phyloP scores from a whole-genome alignment of 1,140 invertebrate species.

The Mycetomoellerius zeteki region DNA sequence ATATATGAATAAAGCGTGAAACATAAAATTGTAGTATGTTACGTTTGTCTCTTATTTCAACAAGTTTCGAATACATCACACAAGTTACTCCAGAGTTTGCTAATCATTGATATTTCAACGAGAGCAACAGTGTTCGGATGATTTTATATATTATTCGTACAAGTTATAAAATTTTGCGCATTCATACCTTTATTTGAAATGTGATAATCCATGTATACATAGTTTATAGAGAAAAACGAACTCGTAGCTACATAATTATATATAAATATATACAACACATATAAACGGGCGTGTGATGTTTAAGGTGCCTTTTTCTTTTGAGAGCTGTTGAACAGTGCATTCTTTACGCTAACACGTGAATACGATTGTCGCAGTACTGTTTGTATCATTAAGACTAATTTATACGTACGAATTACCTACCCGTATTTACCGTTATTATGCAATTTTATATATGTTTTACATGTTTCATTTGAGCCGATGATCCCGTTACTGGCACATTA shows the following conservation, averaged over 20 bases:
- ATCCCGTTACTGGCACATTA: background rate
- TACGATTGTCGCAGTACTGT: conserved; percentile 4
- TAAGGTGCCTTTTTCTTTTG: conserved; percentile 42
- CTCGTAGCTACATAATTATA: conserved; percentile 29
- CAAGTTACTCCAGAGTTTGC: background rate
- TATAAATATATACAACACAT: conserved; percentile 66
- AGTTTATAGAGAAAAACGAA: conserved; percentile 30
- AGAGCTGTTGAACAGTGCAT: conserved; percentile 6
- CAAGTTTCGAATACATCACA: background rate
- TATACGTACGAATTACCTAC: background rate
- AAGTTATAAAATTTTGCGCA: conserved; percentile 62
- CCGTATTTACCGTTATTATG: conserved; percentile 1
- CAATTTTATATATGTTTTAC: conserved; percentile 39
- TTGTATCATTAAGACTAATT: conserved; percentile 7
- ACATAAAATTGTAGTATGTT: conserved; percentile 1
- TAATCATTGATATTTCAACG: background rate
- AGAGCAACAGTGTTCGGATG: background rate
- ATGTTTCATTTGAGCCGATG: conserved; percentile 11
- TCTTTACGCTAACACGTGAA: conserved; percentile 8
- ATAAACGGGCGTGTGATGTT: conserved; percentile 25
- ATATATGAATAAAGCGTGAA: background rate
- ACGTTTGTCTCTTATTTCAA: background rate
- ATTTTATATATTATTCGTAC: conserved; percentile 53
- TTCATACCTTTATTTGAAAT: conserved; percentile 80
- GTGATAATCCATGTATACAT: conserved; percentile 81